phyloP scores from a whole-genome alignment of 2,797 vertebrate species.

The Synanceia verrucosa region DNA sequence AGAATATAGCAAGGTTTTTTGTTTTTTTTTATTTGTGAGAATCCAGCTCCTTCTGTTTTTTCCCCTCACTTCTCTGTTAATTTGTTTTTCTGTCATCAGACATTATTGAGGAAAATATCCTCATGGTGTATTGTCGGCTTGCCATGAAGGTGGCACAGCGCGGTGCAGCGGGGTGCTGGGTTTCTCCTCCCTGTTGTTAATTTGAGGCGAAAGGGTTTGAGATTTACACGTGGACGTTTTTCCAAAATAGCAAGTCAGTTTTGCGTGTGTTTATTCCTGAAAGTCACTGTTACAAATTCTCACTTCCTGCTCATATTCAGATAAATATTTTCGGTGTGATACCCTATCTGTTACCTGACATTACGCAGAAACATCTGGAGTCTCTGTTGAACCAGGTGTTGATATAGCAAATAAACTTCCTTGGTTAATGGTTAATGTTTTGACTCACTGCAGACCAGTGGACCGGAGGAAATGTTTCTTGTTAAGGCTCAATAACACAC shows the following conservation, averaged over 20 bases:
- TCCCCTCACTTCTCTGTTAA: conserved; percentile 32
- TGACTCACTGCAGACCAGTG: conserved; percentile 42
- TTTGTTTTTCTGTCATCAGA: conserved; percentile 61
- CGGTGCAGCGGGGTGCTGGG: conserved; percentile 25
- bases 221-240: conserved; percentile 26
- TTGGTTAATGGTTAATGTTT: conserved; percentile 45
- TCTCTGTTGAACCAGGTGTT: conserved; percentile 45
- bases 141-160: conserved; percentile 56
- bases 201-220: conserved; percentile 40
- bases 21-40: conserved; percentile 70
- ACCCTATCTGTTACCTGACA: conserved; percentile 21
- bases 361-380: conserved; percentile 48
- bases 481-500: conserved; percentile 37
- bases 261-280: neutral
- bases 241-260: conserved; percentile 9
- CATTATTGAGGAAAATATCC: conserved; percentile 66
- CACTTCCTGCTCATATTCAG: conserved; percentile 13
- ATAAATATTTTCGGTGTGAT: neutral
- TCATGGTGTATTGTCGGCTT: conserved; percentile 39
- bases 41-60: conserved; percentile 46
- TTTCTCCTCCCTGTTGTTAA: conserved; percentile 40
- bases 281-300: conserved; percentile 2
- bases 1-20: conserved; percentile 60
- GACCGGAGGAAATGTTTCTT: conserved; percentile 44
- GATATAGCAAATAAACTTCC: conserved; percentile 32